Evolutionary conservation across 2,888 invertebrate species (phyloP).

Genomic region (Cremastinae sp.): DNA sequence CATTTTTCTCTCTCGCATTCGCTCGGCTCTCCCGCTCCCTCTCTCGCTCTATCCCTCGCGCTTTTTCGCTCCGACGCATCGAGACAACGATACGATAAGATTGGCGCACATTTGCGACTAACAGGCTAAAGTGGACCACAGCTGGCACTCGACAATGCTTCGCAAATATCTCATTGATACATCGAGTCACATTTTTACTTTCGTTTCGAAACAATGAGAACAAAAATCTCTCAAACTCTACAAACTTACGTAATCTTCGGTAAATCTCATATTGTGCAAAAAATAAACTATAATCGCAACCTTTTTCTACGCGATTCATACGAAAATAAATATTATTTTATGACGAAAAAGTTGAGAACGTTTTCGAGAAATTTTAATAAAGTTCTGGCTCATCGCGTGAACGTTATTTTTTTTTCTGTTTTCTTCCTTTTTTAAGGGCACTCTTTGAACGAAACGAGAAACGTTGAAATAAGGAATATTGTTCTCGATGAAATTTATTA

Average conservation of each 20-base stretch:
- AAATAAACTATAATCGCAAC: too few relatives aligned
- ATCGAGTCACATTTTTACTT: not conserved
- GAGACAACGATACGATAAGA: constrained; percentile 45
- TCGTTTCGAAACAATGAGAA: not conserved
- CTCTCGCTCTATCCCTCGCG: constrained; percentile 28
- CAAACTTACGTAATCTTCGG: not conserved
- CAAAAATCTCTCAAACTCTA: not conserved
- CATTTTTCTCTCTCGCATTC: constrained; percentile 25
- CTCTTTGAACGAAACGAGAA: too few relatives aligned
- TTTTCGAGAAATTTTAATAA: too few relatives aligned
- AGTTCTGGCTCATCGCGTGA: too few relatives aligned
- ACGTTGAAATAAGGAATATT: too few relatives aligned
- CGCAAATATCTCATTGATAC: constrained; percentile 21
- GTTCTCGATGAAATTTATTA: too few relatives aligned
- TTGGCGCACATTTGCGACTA: constrained; percentile 38
- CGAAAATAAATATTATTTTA: too few relatives aligned
- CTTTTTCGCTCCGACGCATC: constrained; percentile 26
- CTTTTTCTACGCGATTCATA: too few relatives aligned
- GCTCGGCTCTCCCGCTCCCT: not conserved
- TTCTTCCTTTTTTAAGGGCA: too few relatives aligned
- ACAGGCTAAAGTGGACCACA: constrained; percentile 44
- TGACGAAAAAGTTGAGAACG: too few relatives aligned
- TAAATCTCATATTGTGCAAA: too few relatives aligned
- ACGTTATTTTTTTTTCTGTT: too few relatives aligned
- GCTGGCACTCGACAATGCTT: constrained; percentile 40